Base-by-base conservation (phyloP, 2,888 invertebrate genomes). In the Andrena camellia region DNA sequence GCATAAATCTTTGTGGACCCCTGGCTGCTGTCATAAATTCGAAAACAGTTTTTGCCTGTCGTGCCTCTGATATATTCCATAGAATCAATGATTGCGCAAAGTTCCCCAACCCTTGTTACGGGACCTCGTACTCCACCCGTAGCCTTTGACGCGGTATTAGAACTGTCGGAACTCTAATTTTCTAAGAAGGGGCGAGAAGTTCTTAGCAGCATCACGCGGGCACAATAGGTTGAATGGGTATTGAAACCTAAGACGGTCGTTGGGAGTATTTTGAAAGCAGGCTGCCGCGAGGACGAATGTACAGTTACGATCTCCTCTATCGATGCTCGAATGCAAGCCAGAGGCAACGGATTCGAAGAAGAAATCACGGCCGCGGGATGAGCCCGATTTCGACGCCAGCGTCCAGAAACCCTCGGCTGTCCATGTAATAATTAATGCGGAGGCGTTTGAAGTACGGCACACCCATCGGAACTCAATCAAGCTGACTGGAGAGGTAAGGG, bases 391-490 rank as follows among this genome's bases (percentile, higher is more conserved):
- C 80, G 83, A 83, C 73, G 78, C 75, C 64, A 71, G 67, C 83
- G 57, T 17, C 59, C 81, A 85, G 86, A 85, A 85, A 48, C 84
- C 83, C 72, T 77, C 52, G 84, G 88, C 42, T 13, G 10, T 26
- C 86, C 87, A 85, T 84, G 83, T 89, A 87, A 90, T 92, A 92
- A 92, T 92, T 92, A 92, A 91, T 92, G 92, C 90, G 89, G 90
- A 92, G 91, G 92, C 90, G 92, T 92, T 92, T 90, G 91, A 92
- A 91, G 90, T 90, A 86, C 86, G 91, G 90, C 92, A 92, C 93
- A 91, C 92, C 93, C 91, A 92, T 91, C 90, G 90, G 90, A 91
- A 92, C 92, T 93, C 92, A 92, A 92, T 93, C 92, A 92, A 91
- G 87, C 86, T 82, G 81, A 82, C 77, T 87, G 83, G 82, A 84